Base-by-base conservation (phyloP, 2,113 vertebrate species). In the Leucoraja erinaceus region DNA sequence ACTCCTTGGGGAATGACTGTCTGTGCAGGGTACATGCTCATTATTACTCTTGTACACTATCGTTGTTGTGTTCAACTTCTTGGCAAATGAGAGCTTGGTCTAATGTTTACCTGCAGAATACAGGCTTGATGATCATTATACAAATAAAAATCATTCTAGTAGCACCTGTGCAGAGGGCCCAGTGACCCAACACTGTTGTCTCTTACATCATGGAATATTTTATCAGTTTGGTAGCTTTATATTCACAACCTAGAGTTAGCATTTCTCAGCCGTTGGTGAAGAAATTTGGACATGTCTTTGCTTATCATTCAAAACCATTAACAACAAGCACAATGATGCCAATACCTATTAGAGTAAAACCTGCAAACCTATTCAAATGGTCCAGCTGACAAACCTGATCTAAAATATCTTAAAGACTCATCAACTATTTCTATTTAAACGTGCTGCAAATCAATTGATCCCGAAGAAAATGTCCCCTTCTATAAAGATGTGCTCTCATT, bases 401-500 rank as follows among this genome's bases (percentile, higher is more conserved):
- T 88, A 88, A 63, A 88, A 88, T n/a, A 12, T 31, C n/a, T 66
- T 63, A 88, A 88, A 63, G 83, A 88, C 33, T 59, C 59, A 63
- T 63, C 59, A 31, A 61, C 59, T 88, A 63, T 66, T 88, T 63
- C 83, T 88, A 63, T 88, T 88, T 88, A 88, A 88, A 88, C 63
- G n/a, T 63, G 31, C 18, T 88, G 59, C 59, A 88, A 88, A 88
- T 88, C 83, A 88, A 88, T 88, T 61, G 59, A 63, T 88, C 11
- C 83, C 59, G 6, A 88, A 33, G 59, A 88, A 63, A 66, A 88
- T 88, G 5, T n/a, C 28, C 59, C 18, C 14, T 31, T 28, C 59
- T 66, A 31, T 63, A 63, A 63, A 86, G 28, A 63, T 63, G 9
- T 88, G 83, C 59, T 59, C 59, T 88, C 83, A 63, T 88, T 88